phyloP scores from a whole-genome alignment of 2,113 vertebrate species.

The Leptocoma aspasia region DNA sequence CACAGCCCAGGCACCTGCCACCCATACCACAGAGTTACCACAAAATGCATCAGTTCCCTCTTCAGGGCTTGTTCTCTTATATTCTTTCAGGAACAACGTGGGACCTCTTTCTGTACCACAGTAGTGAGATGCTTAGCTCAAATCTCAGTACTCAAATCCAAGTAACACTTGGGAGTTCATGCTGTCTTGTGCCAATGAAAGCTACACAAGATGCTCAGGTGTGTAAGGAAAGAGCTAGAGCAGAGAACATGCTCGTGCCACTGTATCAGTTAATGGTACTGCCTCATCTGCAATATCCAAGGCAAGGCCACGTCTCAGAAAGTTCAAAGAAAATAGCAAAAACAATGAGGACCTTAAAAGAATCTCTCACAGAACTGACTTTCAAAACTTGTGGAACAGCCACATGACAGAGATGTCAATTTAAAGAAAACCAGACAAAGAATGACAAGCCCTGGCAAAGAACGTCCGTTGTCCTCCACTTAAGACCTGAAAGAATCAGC shows the following conservation, averaged over 20 bases:
- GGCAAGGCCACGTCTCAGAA: neutral
- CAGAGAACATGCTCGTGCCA: neutral
- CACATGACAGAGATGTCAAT: neutral
- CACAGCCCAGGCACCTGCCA: neutral
- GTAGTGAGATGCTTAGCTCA: neutral
- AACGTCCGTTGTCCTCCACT: fast-evolving
- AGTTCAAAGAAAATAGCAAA: neutral
- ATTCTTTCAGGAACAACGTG: neutral
- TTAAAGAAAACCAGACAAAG: fast-evolving
- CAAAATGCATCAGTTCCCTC: neutral
- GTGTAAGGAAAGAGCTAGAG: neutral
- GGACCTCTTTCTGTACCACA: neutral
- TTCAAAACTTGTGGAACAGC: neutral
- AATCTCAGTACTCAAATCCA: neutral
- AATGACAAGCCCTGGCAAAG: neutral
- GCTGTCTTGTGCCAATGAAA: neutral
- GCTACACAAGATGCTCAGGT: neutral
- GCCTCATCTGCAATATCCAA: neutral
- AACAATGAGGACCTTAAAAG: neutral
- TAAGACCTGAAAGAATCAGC: neutral
- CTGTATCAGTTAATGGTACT: neutral
- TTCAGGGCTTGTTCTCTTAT: neutral
- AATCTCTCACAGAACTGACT: neutral
- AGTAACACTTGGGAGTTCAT: neutral
- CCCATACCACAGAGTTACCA: neutral